Evolutionary conservation across 2,888 invertebrate genomes (phyloP), one percentile per base, ranked within the genome.

Genomic region (Volucella bombylans): DNA sequence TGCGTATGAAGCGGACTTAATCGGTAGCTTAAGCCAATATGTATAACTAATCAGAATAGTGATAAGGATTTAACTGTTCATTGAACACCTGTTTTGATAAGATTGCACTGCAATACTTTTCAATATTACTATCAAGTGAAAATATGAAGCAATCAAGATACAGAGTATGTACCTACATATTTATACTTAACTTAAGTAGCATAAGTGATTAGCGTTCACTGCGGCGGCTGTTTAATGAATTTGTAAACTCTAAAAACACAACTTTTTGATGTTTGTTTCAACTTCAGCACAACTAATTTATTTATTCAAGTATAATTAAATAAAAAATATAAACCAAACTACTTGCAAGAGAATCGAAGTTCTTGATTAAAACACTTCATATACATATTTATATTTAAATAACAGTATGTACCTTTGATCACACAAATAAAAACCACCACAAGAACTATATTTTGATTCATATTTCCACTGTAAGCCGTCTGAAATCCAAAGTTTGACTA

Each of bases 11-110:
- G 6, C 12, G 49, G 14, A 0, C n/a, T 8, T 54, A 31, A 31
- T 50, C 57, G 65, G 41, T 43, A 50, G 57, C n/a, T 18, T 52
- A n/a, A 41, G 15, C 8, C 59, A 39, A 14, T 41, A 54, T n/a
- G 38, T 6, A 39, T 11, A 41, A 12, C 14, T 62, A 69, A 68
- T 77, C 41, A 47, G 14, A 6, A 11, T 15, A 8, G 14, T 10
- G 72, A 82, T 78, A 82, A 64, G 18, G 14, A 6, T 45, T 31
- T n/a, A 11, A 12, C 8, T 15, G n/a, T 10, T 57, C 8, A 10
- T 9, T 47, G 41, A 49, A 82, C 78, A 82, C 82, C 78, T 82
- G 82, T 41, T 64, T n/a, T 57, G 72, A 78, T 82, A 68, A 82
- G 72, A 68, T 68, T 67, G 39, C 6, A 31, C 31, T 43, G 9